Percentiles rank a stretch among this genome's conserved stretches.
These are phyloP conservation scores for Hydraecia micacea DNA, from an alignment of 2,888 invertebrate genomes.

Conservation along the genomic window DNA sequence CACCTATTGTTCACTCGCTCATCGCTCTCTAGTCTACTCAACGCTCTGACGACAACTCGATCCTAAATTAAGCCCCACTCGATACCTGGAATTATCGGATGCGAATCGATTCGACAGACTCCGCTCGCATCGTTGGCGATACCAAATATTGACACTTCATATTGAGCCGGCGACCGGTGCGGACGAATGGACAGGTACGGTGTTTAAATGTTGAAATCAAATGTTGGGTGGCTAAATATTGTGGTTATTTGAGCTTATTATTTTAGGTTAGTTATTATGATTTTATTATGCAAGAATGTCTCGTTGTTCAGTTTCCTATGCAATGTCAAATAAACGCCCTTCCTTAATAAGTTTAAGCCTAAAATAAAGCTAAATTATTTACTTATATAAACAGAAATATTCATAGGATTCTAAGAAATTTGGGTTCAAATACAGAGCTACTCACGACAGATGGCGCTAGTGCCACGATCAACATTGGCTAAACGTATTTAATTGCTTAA, in stretches of 20 bases:
- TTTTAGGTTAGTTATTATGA: not conserved
- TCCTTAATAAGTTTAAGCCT: not conserved
- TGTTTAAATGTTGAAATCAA: slow-evolving; percentile 55
- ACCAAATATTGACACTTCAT: slow-evolving; percentile 83
- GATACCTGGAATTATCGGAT: slow-evolving; percentile 77
- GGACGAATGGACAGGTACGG: slow-evolving; percentile 44
- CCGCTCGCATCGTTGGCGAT: slow-evolving; percentile 72
- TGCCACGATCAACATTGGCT: too few species aligned
- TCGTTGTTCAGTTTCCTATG: too few species aligned
- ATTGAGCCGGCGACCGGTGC: slow-evolving; percentile 64
- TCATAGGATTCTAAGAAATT: too few species aligned
- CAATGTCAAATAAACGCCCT: not conserved
- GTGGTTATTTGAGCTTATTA: not conserved
- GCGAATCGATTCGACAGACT: slow-evolving; percentile 65
- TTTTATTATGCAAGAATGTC: not conserved
- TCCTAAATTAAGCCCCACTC: slow-evolving; percentile 84
- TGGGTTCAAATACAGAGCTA: too few species aligned
- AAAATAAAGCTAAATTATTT: not conserved
- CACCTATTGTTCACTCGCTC: slow-evolving; percentile 46
- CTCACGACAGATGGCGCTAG: too few species aligned
- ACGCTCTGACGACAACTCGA: slow-evolving; percentile 73
- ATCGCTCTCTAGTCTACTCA: slow-evolving; percentile 41
- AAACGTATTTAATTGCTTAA: too few species aligned
- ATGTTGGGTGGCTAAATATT: slow-evolving; percentile 24
- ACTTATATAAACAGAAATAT: too few species aligned